Percentiles rank a stretch among this genome's conserved stretches.
These are phyloP conservation scores for Phoxinus dragarum DNA, from an alignment of 2,797 vertebrate species.

Conservation along the genomic window DNA sequence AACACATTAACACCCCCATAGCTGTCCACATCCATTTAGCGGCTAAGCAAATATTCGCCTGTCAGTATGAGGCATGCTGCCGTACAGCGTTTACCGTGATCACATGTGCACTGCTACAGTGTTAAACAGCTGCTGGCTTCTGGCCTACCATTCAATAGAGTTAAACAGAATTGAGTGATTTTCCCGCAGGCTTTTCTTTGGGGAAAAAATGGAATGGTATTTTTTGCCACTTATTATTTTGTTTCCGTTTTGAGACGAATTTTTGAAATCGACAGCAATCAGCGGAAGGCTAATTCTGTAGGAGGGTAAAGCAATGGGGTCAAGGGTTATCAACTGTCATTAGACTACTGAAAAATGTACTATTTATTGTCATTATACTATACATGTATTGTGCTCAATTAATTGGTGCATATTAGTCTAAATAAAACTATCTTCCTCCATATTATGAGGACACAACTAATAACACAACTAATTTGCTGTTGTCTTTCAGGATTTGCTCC, in stretches of 20 bases:
- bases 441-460: neutral
- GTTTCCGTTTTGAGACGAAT: slow-evolving; percentile 13
- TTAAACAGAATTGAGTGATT: slow-evolving; percentile 49
- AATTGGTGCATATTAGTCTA: neutral
- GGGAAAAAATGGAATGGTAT: slow-evolving; percentile 40
- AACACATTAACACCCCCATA: slow-evolving; percentile 63
- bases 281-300: neutral
- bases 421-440: slow-evolving; percentile 7
- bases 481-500: slow-evolving; percentile 27
- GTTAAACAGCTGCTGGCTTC: slow-evolving; percentile 50
- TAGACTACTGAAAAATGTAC: neutral
- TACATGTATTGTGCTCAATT: neutral
- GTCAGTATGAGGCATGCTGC: slow-evolving; percentile 62
- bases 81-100: slow-evolving; percentile 55
- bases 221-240: slow-evolving; percentile 43
- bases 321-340: neutral
- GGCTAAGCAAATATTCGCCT: slow-evolving; percentile 83
- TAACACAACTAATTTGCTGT: slow-evolving; percentile 1
- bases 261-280: neutral
- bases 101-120: slow-evolving; percentile 58
- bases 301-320: neutral
- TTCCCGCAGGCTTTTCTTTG: slow-evolving; percentile 43
- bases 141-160: slow-evolving; percentile 22
- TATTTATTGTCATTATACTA: neutral
- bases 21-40: slow-evolving; percentile 82